Percentiles rank a stretch among this genome's conserved stretches.
Evolutionary conservation across 2,888 invertebrate genomes (phyloP).

Genomic region (Heliconius sara): DNA sequence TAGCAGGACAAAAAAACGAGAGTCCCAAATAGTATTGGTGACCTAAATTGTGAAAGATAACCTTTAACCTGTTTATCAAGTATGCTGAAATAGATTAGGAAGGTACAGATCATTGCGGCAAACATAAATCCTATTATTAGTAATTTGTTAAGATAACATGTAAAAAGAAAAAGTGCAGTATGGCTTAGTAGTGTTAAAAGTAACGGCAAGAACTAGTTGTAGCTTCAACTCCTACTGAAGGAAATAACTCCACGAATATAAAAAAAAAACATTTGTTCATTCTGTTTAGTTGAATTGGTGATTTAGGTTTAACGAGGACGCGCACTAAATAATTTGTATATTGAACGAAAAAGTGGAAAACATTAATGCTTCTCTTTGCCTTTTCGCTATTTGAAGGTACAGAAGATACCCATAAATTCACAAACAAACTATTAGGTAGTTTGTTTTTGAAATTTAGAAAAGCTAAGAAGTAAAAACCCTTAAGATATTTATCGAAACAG

Average conservation of each 20-base stretch:
- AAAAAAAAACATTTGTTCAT: background rate
- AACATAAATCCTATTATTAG: background rate
- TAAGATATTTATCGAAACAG: background rate
- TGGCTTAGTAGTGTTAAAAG: background rate
- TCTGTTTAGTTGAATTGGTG: too few species aligned
- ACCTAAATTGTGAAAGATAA: conserved; percentile 73
- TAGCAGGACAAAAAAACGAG: conserved; percentile 73
- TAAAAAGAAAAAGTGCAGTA: background rate
- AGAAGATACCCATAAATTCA: background rate
- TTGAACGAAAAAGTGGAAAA: too few species aligned
- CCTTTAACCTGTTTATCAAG: conserved; percentile 66
- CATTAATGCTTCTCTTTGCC: background rate
- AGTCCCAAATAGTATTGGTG: conserved; percentile 68
- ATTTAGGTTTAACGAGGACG: too few species aligned
- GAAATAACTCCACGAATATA: background rate
- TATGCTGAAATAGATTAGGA: conserved; percentile 17
- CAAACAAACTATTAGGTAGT: background rate
- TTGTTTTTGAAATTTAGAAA: too few species aligned
- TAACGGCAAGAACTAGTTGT: background rate
- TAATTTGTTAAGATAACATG: background rate
- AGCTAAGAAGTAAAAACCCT: background rate
- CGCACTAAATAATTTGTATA: too few species aligned
- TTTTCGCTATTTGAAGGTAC: background rate
- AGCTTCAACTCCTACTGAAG: background rate
- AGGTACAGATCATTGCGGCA: background rate